These are phyloP conservation scores for Aurelia sp. DNA, from an alignment of 30 jellyfish, hydroid and myxozoan species.

Conservation along the genomic window DNA sequence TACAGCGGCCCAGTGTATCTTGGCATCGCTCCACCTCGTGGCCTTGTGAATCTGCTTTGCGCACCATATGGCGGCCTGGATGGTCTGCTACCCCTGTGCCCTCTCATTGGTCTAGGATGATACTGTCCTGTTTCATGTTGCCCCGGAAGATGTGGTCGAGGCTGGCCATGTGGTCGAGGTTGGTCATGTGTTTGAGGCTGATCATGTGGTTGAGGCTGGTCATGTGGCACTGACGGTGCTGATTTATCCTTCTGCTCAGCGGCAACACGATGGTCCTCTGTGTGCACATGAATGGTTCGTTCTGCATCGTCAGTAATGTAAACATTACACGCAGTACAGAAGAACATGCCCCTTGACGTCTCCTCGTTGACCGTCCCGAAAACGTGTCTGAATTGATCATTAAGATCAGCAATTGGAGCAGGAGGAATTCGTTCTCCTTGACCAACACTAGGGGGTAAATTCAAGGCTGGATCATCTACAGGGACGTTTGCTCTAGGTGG, in stretches of 20 bases:
- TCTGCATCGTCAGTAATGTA: slow-evolving; percentile 28
- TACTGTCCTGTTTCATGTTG: slow-evolving; percentile 6
- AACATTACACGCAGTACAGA: slow-evolving; percentile 26
- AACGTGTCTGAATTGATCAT: slow-evolving; percentile 7
- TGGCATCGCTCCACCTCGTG: slow-evolving; percentile 30
- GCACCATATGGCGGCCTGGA: slow-evolving; percentile 19
- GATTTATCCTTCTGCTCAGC: background rate
- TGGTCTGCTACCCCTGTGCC: slow-evolving; percentile 12
- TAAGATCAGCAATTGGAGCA: background rate
- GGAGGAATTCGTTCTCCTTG: background rate
- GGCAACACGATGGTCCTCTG: slow-evolving; percentile 43
- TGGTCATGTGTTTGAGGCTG: no score
- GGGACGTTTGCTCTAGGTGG: no score
- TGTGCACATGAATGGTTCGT: slow-evolving; percentile 50
- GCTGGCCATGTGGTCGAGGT: background rate
- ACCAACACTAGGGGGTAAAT: background rate
- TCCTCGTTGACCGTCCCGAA: slow-evolving; percentile 22
- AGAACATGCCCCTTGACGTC: slow-evolving; percentile 25
- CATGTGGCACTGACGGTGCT: background rate
- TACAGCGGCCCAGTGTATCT: background rate
- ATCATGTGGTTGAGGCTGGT: background rate
- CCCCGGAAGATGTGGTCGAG: background rate
- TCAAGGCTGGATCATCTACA: no score
- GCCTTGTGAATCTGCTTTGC: slow-evolving; percentile 33
- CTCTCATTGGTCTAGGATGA: slow-evolving; percentile 4